These are phyloP conservation scores for Disparrhopalites patrizii DNA, from an alignment of 2,888 invertebrate species.

Conservation along the genomic window DNA sequence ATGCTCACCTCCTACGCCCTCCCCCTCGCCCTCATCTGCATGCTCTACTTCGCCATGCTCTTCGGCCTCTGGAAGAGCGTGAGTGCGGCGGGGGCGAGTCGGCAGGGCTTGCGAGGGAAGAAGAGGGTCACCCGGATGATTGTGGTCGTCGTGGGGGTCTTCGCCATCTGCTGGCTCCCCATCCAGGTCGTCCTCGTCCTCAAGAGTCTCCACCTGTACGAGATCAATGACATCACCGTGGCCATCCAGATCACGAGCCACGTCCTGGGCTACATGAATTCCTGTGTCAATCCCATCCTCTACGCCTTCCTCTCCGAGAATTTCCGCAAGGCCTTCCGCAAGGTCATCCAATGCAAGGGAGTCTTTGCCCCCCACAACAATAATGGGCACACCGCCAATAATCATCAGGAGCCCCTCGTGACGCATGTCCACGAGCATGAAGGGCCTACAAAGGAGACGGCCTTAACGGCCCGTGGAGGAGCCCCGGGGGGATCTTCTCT, in stretches of 20 bases:
- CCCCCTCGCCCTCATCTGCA: slow-evolving; percentile 78
- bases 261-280: slow-evolving; percentile 86
- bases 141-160: slow-evolving; percentile 75
- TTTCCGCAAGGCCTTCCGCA: slow-evolving; percentile 82
- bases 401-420: slow-evolving; percentile 27
- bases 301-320: slow-evolving; percentile 93
- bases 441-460: slow-evolving; percentile 37
- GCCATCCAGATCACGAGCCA: slow-evolving; percentile 73
- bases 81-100: slow-evolving; percentile 72
- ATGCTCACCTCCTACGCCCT: slow-evolving; percentile 83
- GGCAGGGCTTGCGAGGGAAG: slow-evolving; percentile 76
- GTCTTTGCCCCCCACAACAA: slow-evolving; percentile 12
- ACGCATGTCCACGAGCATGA: slow-evolving; percentile 25
- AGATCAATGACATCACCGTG: slow-evolving; percentile 64
- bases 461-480: slow-evolving; percentile 32
- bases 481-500: slow-evolving; percentile 33
- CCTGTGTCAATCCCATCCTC: slow-evolving; percentile 85
- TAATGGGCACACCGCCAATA: slow-evolving; percentile 22
- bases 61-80: slow-evolving; percentile 76
- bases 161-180: slow-evolving; percentile 91
- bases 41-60: slow-evolving; percentile 85
- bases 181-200: slow-evolving; percentile 81
- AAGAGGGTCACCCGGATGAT: slow-evolving; percentile 88
- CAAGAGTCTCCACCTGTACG: slow-evolving; percentile 69
- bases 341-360: slow-evolving; percentile 55